These are phyloP conservation scores for Melanocharis versteri DNA, from an alignment of 2,113 vertebrate genomes.

Conservation along the genomic window DNA sequence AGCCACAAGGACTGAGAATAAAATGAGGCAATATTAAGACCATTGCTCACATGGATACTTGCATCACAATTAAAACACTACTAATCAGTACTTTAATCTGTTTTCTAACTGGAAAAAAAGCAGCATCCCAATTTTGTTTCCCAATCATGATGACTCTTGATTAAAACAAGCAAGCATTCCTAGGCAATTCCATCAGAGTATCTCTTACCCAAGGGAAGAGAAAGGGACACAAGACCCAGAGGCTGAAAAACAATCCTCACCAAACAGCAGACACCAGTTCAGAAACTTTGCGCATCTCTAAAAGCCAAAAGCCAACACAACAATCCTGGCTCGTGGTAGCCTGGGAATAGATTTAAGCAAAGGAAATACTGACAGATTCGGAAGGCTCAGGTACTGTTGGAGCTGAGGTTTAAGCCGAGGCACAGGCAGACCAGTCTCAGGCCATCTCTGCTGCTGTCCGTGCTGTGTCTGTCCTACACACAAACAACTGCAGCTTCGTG, in stretches of 20 bases:
- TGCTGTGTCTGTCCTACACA: background rate
- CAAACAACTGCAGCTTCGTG: background rate
- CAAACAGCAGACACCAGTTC: background rate
- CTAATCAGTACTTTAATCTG: background rate
- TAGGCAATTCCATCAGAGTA: background rate
- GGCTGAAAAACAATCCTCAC: background rate
- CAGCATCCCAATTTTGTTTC: background rate
- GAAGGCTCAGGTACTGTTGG: background rate
- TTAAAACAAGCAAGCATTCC: background rate
- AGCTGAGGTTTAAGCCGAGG: background rate
- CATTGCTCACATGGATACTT: rapidly evolving
- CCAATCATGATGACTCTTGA: rapidly evolving
- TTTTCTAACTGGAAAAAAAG: background rate
- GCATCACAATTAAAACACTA: background rate
- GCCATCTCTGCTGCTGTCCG: background rate
- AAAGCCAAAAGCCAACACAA: background rate
- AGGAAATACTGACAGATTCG: background rate
- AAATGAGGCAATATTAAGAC: background rate
- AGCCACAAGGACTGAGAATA: background rate
- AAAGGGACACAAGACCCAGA: background rate
- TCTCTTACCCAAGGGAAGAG: background rate
- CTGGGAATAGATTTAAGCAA: background rate
- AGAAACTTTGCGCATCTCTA: background rate
- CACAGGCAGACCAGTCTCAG: background rate
- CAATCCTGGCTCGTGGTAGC: background rate